Evolutionary conservation across 2,888 invertebrate species (phyloP), one percentile per base, ranked within the genome.

Genomic region (Eupithecia exiguata): DNA sequence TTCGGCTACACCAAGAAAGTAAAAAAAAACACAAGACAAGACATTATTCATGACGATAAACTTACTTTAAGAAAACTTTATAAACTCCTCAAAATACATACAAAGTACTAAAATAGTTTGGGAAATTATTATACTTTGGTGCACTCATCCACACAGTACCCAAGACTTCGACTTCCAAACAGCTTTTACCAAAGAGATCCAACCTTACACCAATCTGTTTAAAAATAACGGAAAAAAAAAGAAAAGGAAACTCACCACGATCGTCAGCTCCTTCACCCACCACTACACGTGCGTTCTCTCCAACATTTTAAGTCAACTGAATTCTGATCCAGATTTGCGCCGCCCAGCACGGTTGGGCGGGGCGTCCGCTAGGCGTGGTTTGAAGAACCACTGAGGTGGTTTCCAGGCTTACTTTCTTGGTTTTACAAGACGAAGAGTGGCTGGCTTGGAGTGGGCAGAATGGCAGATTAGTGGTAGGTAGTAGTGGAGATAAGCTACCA

Each of bases 271-370:
- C 10, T 36, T 62, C n/a, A 61, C 25, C 43, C 63, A 70, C 72
- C 63, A 68, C 68, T n/a, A 30, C 9, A 53, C 21, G 81, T 84
- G 82, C 83, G 75, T 74, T 74, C 85, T 76, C 78, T 69, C 74
- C 80, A 77, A 80, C 77, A 79, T 83, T 78, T 76, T 72, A 70
- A 80, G 79, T 81, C 79, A 77, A 92, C 92, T 91, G 88, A 69
- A 71, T 82, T 82, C 38, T 1, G 21, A 43, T 79, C 74, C 76
- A 78, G 81, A 70, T 79, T 80, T 77, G 69, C 72, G 72, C 88
- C 90, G 89, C 93, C 93, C 90, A 89, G 84, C 76, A 75, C 46
- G 58, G 78, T 82, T 87, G 84, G 94, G 94, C 94, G 94, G 90
- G 77, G 91, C 89, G 36, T 81, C 35, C 2, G 83, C 83, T 91